A percentile compares a stretch with the other conserved stretches of the same genome.
phyloP scores from a whole-genome alignment of 2,888 invertebrate genomes.

The Isoperla grammatica region DNA sequence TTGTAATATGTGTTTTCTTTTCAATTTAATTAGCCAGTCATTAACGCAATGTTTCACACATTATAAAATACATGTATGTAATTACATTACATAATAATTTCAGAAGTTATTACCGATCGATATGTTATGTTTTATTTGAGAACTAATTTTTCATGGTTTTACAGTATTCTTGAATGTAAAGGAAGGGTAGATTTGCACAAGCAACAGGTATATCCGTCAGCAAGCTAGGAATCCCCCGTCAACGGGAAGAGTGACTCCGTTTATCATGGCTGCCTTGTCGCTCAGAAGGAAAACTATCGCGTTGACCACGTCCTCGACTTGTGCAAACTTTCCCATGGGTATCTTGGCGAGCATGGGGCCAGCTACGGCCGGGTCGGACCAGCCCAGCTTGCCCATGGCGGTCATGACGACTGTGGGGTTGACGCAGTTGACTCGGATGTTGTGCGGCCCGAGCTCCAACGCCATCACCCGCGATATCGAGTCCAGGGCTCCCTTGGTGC shows the following conservation, averaged over 20 bases:
- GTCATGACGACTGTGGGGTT: slow-evolving; percentile 96
- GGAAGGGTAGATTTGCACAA: too few relatives aligned
- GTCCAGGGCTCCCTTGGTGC: slow-evolving; percentile 86
- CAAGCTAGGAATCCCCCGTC: slow-evolving; percentile 66
- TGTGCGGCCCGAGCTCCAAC: slow-evolving; percentile 73
- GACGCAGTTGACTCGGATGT: slow-evolving; percentile 84
- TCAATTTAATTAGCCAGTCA: neutral
- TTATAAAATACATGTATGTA: too few relatives aligned
- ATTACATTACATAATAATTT: too few relatives aligned
- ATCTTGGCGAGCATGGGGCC: slow-evolving; percentile 69
- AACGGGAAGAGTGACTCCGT: slow-evolving; percentile 69
- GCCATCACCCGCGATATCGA: slow-evolving; percentile 78
- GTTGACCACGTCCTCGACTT: slow-evolving; percentile 76
- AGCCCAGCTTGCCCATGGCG: slow-evolving; percentile 77
- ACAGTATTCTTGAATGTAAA: too few relatives aligned
- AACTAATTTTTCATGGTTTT: too few relatives aligned
- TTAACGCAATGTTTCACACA: neutral
- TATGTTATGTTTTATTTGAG: too few relatives aligned
- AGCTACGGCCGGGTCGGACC: slow-evolving; percentile 74
- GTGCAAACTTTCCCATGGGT: slow-evolving; percentile 69
- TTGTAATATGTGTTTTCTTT: neutral
- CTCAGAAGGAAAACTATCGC: slow-evolving; percentile 75
- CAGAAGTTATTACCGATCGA: too few relatives aligned
- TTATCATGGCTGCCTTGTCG: slow-evolving; percentile 74
- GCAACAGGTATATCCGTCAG: too few relatives aligned